phyloP scores from a whole-genome alignment of 2,888 invertebrate genomes.

The Sturmia bella region DNA sequence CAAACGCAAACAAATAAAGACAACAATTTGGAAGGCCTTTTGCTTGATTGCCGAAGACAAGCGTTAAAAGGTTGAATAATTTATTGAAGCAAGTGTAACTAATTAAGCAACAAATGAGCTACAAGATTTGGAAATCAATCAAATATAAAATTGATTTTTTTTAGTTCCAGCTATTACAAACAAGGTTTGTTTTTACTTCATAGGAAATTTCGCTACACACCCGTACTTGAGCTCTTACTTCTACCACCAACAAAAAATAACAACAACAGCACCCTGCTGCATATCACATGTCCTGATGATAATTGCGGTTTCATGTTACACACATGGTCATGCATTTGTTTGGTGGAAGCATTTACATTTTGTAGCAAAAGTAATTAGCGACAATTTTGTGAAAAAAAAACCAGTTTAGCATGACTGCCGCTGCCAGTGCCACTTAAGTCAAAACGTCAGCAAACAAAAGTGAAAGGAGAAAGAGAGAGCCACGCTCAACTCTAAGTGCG shows the following conservation, averaged over 20 bases:
- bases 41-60: conserved; percentile 46
- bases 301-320: conserved; percentile 79
- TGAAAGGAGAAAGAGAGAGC: conserved; percentile 58
- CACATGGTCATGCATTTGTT: conserved; percentile 73
- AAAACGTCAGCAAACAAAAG: conserved; percentile 22
- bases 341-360: conserved; percentile 17
- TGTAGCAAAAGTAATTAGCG: conserved; percentile 75
- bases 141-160: conserved; percentile 45
- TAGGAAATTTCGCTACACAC: conserved; percentile 41
- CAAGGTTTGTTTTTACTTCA: background rate
- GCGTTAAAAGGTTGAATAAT: conserved; percentile 58
- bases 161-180: conserved; percentile 2
- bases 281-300: conserved; percentile 63
- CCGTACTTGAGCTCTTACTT: conserved; percentile 10
- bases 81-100: conserved; percentile 59
- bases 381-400: conserved; percentile 74
- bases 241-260: no score
- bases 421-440: conserved; percentile 39
- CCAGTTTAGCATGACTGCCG: conserved; percentile 43
- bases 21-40: conserved; percentile 24
- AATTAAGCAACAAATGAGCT: conserved; percentile 21
- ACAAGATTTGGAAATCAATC: conserved; percentile 25
- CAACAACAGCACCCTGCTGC: background rate
- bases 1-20: conserved; percentile 31
- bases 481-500: conserved; percentile 38